phyloP scores from a whole-genome alignment of 1,140 invertebrate species.

The Capitella teleta region DNA sequence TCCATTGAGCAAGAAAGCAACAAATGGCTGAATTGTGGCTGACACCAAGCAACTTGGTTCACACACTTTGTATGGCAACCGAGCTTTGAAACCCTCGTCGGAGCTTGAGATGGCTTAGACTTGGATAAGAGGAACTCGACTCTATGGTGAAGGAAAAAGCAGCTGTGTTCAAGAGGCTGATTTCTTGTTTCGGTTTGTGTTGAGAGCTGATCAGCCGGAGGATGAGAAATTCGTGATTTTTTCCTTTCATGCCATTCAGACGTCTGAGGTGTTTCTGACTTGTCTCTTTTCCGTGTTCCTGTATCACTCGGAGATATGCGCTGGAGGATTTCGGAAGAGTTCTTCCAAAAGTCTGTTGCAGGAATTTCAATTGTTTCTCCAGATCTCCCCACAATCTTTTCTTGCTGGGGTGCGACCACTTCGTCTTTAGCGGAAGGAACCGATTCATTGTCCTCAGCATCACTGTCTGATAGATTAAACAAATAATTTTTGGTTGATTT shows the following conservation, averaged over 20 bases:
- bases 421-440: no score
- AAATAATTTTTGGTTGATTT: no score
- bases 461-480: no score
- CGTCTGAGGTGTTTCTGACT: background rate
- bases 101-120: no score
- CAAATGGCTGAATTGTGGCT: slow-evolving; percentile 38
- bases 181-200: no score
- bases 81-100: no score
- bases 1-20: slow-evolving; percentile 32
- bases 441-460: no score
- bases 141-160: slow-evolving; percentile 1
- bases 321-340: background rate
- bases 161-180: background rate
- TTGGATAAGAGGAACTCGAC: background rate
- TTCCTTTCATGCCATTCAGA: background rate
- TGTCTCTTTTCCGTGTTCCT: background rate
- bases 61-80: no score
- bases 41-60: slow-evolving; percentile 25
- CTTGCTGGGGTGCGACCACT: no score
- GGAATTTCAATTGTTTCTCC: no score
- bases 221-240: background rate
- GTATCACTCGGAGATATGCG: background rate
- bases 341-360: no score
- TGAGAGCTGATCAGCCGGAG: background rate
- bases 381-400: no score